These are phyloP conservation scores for Macrosiphum euphorbiae DNA, from an alignment of 2,888 invertebrate genomes.

Conservation along the genomic window DNA sequence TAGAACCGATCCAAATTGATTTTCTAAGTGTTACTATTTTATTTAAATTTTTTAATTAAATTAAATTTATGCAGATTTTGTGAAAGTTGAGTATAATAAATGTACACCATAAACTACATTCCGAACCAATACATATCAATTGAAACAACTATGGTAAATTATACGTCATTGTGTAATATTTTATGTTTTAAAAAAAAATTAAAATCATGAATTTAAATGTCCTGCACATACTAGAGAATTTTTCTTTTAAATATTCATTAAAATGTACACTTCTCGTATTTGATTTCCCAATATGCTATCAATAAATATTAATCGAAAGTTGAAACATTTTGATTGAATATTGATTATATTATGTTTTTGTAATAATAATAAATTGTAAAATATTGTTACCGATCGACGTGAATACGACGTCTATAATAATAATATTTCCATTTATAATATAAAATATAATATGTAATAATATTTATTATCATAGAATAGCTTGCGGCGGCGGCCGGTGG, in stretches of 20 bases:
- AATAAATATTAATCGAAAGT: not conserved
- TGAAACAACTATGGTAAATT: not conserved
- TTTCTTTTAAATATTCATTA: not conserved
- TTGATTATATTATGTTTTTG: not conserved
- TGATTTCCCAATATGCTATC: not conserved
- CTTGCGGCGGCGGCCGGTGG: not conserved
- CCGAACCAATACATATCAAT: not conserved
- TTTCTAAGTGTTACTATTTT: not conserved
- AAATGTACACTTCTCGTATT: not conserved
- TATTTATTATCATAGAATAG: not conserved
- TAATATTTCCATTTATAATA: not conserved
- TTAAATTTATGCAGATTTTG: not conserved
- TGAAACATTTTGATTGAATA: not conserved
- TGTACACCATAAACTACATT: not conserved
- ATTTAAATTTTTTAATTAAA: not conserved
- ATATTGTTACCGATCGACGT: not conserved
- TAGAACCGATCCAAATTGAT: not conserved
- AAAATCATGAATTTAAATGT: not conserved
- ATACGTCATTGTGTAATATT: not conserved
- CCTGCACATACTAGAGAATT: not conserved
- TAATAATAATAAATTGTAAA: not conserved
- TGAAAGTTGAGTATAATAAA: not conserved
- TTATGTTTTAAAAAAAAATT: not conserved
- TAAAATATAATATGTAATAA: not conserved
- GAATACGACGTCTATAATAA: not conserved